Evolutionary conservation across 2,888 invertebrate species (phyloP).

Genomic region (Serripes groenlandicus): DNA sequence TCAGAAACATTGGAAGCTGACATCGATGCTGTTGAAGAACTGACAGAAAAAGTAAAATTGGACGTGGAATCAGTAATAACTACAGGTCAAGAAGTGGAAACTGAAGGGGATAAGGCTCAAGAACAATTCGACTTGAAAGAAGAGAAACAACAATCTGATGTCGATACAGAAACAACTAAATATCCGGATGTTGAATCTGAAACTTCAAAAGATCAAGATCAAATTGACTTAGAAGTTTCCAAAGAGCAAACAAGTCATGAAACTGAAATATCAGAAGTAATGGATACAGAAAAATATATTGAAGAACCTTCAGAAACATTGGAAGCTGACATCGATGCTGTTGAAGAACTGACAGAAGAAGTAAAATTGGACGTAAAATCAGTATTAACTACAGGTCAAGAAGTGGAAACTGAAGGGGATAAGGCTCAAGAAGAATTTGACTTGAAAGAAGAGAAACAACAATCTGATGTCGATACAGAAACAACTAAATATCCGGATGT

Average conservation of each 20-base stretch:
- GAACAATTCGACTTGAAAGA: too few species aligned
- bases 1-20: background rate
- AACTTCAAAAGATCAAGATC: background rate
- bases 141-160: background rate
- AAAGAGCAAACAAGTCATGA: background rate
- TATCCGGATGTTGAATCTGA: background rate
- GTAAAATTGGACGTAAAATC: background rate
- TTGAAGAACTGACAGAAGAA: background rate
- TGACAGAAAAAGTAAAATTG: background rate
- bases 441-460: background rate
- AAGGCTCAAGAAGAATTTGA: background rate
- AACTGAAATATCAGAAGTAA: background rate
- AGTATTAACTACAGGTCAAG: background rate
- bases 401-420: background rate
- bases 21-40: background rate
- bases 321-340: background rate
- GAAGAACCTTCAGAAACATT: background rate
- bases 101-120: too few species aligned
- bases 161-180: too few species aligned
- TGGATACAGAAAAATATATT: background rate
- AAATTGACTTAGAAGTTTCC: background rate
- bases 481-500: background rate
- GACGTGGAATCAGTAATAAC: too few species aligned
- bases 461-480: background rate
- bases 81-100: background rate